Evolutionary conservation across 2,888 invertebrate species (phyloP).

Genomic region (Sipunculus nudus): DNA sequence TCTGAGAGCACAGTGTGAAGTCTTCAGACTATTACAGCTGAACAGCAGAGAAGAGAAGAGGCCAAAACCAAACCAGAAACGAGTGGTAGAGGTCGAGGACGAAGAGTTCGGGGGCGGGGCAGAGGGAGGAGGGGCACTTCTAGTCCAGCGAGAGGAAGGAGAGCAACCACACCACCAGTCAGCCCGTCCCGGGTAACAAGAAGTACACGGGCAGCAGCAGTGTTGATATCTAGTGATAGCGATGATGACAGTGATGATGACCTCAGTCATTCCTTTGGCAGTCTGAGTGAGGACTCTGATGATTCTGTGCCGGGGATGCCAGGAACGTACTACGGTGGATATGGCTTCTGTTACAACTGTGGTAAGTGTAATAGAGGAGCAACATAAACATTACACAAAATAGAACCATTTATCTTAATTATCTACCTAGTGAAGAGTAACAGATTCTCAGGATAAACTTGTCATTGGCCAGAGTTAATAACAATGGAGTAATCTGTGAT

Average conservation of each 20-base stretch:
- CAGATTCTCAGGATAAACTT: no score
- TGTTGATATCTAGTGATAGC: constrained; percentile 12
- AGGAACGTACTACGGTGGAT: constrained; percentile 71
- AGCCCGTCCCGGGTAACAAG: background rate
- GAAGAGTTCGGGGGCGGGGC: background rate
- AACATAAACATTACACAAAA: background rate
- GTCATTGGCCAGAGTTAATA: no score
- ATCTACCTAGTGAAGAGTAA: no score
- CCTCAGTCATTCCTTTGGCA: constrained; percentile 7
- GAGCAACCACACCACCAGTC: background rate
- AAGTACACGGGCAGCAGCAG: background rate
- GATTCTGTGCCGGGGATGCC: constrained; percentile 61
- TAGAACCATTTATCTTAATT: no score
- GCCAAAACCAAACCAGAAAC: no score
- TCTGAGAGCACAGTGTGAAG: no score
- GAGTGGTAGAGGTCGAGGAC: no score
- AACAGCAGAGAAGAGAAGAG: no score
- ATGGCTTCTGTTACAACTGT: constrained; percentile 73
- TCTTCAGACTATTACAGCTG: no score
- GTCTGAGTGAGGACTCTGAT: constrained; percentile 10
- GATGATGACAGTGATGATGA: constrained; percentile 14
- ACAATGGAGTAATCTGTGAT: no score
- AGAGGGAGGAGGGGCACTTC: background rate
- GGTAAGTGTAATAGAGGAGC: constrained; percentile 58
- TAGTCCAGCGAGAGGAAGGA: no score